Conservation (phyloP, 2,113 vertebrate species). For the Pimephales promelas region DNA sequence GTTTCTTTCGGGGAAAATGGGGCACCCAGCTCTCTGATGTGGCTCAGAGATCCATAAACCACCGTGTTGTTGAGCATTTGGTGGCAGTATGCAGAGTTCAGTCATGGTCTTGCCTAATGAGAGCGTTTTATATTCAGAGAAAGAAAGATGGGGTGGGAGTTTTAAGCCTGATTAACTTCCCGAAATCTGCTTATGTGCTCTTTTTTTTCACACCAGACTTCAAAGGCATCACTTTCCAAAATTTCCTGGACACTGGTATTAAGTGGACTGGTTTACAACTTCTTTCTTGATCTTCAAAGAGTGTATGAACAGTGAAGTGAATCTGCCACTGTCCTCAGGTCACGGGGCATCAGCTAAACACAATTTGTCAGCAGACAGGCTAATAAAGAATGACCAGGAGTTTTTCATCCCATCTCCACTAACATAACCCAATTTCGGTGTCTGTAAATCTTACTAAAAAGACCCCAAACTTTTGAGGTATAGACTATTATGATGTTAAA, state of each 20-base stretch:
- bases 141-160: constrained; percentile 23
- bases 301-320: constrained; percentile 52
- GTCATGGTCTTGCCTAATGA: constrained; percentile 30
- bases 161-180: constrained; percentile 57
- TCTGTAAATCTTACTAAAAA: no score
- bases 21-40: constrained; percentile 22
- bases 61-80: constrained; percentile 39
- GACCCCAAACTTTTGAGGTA: no score
- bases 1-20: neutral
- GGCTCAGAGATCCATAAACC: constrained; percentile 22
- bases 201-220: constrained; percentile 59
- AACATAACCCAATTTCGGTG: no score
- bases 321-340: constrained; percentile 55
- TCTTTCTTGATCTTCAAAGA: constrained; percentile 57
- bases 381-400: constrained; percentile 67
- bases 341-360: constrained; percentile 60
- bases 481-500: no score
- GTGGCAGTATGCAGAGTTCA: constrained; percentile 12
- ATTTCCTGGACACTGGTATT: constrained; percentile 63
- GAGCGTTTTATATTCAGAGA: constrained; percentile 46
- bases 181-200: constrained; percentile 60
- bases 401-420: neutral
- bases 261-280: constrained; percentile 51
- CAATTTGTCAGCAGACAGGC: constrained; percentile 58
- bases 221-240: constrained; percentile 59